Conservation (phyloP, 1,140 invertebrate genomes). For the Aricia agestis region DNA sequence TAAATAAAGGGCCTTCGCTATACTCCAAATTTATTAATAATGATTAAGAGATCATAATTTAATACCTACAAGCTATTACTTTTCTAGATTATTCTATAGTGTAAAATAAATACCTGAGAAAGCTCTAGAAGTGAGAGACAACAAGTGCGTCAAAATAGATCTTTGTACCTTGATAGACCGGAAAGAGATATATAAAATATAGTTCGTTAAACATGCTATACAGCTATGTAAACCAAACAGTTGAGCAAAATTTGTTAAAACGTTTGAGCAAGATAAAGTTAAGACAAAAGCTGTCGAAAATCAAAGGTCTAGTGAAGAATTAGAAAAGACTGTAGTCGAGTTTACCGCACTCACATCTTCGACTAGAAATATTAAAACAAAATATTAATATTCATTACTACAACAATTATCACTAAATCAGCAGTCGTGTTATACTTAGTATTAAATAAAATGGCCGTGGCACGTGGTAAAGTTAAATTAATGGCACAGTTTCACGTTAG, state of each 20-base stretch:
- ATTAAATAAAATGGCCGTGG: conserved; percentile 67
- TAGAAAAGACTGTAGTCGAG: conserved; percentile 49
- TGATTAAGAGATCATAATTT: conserved; percentile 76
- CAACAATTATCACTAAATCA: conserved; percentile 67
- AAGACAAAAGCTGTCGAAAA: conserved; percentile 57
- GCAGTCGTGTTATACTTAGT: conserved; percentile 70
- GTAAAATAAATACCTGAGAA: conserved; percentile 46
- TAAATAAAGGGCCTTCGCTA: conserved; percentile 65
- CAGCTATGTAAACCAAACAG: conserved; percentile 35
- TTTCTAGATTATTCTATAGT: conserved; percentile 70
- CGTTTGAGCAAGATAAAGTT: conserved; percentile 64
- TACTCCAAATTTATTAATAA: conserved; percentile 73
- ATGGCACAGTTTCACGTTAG: conserved; percentile 76
- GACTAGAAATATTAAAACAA: conserved; percentile 69
- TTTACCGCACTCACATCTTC: conserved; percentile 57
- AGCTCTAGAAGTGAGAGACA: conserved; percentile 36
- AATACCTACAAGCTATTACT: conserved; percentile 59
- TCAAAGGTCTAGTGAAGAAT: conserved; percentile 29
- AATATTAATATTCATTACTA: conserved; percentile 47
- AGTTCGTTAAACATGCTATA: conserved; percentile 22
- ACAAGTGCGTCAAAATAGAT: conserved; percentile 38
- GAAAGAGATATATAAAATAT: conserved; percentile 18
- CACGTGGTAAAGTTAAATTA: conserved; percentile 71
- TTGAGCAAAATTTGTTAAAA: conserved; percentile 73
- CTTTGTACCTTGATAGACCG: conserved; percentile 24